These are phyloP conservation scores for Philantomba maxwellii DNA, from an alignment of 2,113 vertebrate genomes.

Conservation along the genomic window DNA sequence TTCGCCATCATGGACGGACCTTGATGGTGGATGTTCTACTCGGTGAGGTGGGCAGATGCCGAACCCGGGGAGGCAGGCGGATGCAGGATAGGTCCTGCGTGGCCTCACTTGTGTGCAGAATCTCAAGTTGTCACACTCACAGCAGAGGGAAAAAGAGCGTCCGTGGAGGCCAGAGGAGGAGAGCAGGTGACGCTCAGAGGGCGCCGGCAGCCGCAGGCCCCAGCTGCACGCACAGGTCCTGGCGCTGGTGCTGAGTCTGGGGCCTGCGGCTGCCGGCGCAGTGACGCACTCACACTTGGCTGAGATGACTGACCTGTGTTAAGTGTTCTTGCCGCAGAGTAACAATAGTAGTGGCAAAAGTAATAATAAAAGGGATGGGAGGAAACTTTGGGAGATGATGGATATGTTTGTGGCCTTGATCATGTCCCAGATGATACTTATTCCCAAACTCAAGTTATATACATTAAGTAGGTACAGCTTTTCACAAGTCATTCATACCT, in stretches of 20 bases:
- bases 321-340: neutral
- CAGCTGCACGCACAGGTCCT: neutral
- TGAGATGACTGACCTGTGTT: neutral
- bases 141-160: too few species aligned
- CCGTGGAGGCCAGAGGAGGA: accelerated
- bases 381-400: neutral
- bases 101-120: neutral
- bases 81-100: neutral
- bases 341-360: accelerated
- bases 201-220: neutral
- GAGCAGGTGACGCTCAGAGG: neutral
- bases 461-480: neutral
- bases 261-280: neutral
- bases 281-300: neutral
- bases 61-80: neutral
- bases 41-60: neutral
- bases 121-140: neutral
- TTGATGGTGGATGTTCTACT: neutral
- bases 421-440: neutral
- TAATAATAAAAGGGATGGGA: neutral
- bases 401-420: neutral
- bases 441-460: neutral
- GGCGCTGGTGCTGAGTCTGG: accelerated
- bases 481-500: neutral
- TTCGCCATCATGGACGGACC: neutral